Evolutionary conservation across 2,113 vertebrate species (phyloP), one percentile per base, ranked within the genome.

Genomic region (Anoura caudifer): DNA sequence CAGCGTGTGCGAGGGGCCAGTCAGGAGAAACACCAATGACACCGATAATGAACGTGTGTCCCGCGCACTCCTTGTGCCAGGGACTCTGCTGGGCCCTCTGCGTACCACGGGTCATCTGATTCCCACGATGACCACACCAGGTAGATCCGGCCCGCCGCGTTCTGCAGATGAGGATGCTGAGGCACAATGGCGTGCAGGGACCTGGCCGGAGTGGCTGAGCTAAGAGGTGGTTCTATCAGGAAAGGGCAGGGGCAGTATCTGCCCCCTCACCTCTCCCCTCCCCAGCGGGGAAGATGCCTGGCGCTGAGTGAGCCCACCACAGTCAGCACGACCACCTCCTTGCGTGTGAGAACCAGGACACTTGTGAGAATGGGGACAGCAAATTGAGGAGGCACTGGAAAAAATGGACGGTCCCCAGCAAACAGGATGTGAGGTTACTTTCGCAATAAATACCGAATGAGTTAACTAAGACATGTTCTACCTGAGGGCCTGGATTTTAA

Each of bases 1-100:
- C 54, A 1, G 3, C 2, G 3, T 2, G 2, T 47, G 8, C 36
- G 1, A 19, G 10, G 15, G 33, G 10, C 73, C 63, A 0, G 2
- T 4, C 31, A 8, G 65, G 54, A 52, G 24, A 56, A 8, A 31
- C 5, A 6, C 31, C 9, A 26, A 7, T 13, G 20, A n/a, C 33
- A 33, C 8, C 4, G 33, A 15, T 1, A n/a, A 76, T 13, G 11
- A 56, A 17, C 24, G 1, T 4, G 10, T 33, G 31, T 11, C 24
- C 54, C 1, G 26, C 12, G 20, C 28, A 22, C 15, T 87, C 20
- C 63, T 22, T 3, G 47, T 1, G 7, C 33, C 33, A 31, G 41
- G 19, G 41, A 38, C 31, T 15, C 56, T 16, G 20, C 45, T 26
- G 47, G 1, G 22, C 28, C 7, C 15, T 17, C 10, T 38, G 26